phyloP scores from a whole-genome alignment of 2,888 invertebrate species.

The Actias luna region DNA sequence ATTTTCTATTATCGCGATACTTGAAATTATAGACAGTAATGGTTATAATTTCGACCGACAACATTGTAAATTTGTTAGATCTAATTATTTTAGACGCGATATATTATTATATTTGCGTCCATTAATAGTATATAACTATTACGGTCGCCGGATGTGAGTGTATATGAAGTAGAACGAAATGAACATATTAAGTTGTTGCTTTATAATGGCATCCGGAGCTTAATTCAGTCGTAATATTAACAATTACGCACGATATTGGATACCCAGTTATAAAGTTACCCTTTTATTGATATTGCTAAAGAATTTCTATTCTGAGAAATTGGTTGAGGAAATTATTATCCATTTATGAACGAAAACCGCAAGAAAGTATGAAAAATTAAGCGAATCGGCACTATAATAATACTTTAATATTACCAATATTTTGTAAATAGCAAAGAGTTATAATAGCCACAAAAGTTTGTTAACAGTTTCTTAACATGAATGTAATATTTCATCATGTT shows the following conservation, averaged over 20 bases:
- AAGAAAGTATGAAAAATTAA: no score
- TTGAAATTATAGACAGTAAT: not conserved
- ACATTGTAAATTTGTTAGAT: not conserved
- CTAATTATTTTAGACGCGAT: not conserved
- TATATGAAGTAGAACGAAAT: conserved; percentile 53
- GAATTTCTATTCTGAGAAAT: not conserved
- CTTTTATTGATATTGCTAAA: not conserved
- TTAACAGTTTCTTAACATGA: not conserved
- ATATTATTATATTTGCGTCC: not conserved
- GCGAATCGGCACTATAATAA: not conserved
- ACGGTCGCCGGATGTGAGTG: conserved; percentile 55
- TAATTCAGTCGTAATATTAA: not conserved
- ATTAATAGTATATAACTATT: conserved; percentile 42
- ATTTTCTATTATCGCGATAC: not conserved
- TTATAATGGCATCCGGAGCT: conserved; percentile 2
- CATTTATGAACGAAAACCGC: not conserved
- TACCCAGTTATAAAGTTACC: not conserved
- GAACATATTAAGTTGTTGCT: conserved; percentile 36
- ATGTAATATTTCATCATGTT: not conserved
- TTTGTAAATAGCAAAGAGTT: not conserved
- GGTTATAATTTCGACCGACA: not conserved
- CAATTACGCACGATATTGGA: conserved; percentile 1
- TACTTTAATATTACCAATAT: not conserved
- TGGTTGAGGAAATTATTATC: not conserved
- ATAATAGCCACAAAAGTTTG: not conserved